Base-by-base conservation (phyloP, 2,888 invertebrate species). In the Lomographa bimaculata region DNA sequence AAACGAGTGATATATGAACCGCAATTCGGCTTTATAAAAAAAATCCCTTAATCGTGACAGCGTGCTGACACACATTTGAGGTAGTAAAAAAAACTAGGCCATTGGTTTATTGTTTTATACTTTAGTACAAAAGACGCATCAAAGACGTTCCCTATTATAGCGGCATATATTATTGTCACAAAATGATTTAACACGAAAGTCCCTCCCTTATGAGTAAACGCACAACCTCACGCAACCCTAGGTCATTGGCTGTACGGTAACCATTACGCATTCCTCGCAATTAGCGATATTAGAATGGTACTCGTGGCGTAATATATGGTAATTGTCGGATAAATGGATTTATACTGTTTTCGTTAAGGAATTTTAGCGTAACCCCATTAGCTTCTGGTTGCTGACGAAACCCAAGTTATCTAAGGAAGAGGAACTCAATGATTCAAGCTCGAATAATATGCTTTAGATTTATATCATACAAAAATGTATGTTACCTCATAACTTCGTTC, bases 251-350 rank as follows among this genome's bases (percentile, higher is more conserved):
- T 27, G 23, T 32, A 23, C 1, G 7, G 8, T 12, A 27, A 24
- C 8, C 35, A 26, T 41, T 17, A 30, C 20, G 17, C 17, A 36
- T 41, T 35, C 35, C 11, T 23, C n/a, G 1, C 33, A 27, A 40
- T 40, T 40, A 40, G 28, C 8, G 2, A n/a, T 19, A 34, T 39
- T 40, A 34, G 40, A 14, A 8, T 20, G 20, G 18, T 12, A 7
- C 12, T 5, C 3, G 37, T 24, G 12, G 16, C 9, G 27, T 24
- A 40, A 40, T 7, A 21, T 18, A 7, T 19, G 28, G 23, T 34
- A 28, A 34, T 34, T 40, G n/a, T 18, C 2, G n/a, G 18, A n/a
- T 23, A 40, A 40, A 26, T 32, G 19, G 40, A 40, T 40, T 40
- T 23, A 5, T 23, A 16, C 28, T 9, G 18, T 33, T 27, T 23